Conservation (phyloP, 2,797 vertebrate genomes). For the Melanotaenia pygmaea region DNA sequence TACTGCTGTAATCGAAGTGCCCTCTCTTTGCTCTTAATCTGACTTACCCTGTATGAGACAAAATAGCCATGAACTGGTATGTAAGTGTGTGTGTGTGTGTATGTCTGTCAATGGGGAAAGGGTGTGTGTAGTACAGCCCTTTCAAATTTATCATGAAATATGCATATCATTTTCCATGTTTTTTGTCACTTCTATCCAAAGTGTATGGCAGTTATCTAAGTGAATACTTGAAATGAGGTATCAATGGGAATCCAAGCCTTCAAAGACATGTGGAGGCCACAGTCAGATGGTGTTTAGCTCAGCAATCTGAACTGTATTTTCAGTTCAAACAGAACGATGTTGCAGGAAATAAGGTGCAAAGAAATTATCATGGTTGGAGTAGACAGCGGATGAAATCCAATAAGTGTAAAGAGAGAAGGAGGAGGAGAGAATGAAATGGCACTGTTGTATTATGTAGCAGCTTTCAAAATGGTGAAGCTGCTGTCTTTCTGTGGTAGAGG, state of each 20-base stretch:
- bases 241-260: conserved; percentile 29
- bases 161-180: conserved; percentile 22
- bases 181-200: conserved; percentile 29
- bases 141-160: conserved; percentile 48
- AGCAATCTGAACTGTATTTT: conserved; percentile 6
- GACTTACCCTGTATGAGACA: conserved; percentile 37
- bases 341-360: conserved; percentile 8
- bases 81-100: not conserved
- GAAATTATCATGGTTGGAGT: conserved; percentile 12
- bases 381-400: conserved; percentile 17
- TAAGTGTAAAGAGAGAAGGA: conserved; percentile 20
- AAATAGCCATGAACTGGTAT: not conserved
- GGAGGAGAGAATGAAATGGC: conserved; percentile 12
- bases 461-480: conserved; percentile 20
- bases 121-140: conserved; percentile 12
- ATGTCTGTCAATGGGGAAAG: not conserved
- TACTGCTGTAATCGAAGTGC: conserved; percentile 64
- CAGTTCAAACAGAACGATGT: conserved; percentile 44
- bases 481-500: conserved; percentile 1
- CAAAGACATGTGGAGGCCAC: conserved; percentile 34
- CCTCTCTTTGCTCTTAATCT: conserved; percentile 61
- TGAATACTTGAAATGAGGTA: conserved; percentile 44
- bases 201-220: conserved; percentile 22
- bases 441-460: conserved; percentile 11
- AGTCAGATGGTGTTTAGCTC: conserved; percentile 18